Evolutionary conservation across 1,140 invertebrate genomes (phyloP).

Genomic region (Epicauta chinensis): DNA sequence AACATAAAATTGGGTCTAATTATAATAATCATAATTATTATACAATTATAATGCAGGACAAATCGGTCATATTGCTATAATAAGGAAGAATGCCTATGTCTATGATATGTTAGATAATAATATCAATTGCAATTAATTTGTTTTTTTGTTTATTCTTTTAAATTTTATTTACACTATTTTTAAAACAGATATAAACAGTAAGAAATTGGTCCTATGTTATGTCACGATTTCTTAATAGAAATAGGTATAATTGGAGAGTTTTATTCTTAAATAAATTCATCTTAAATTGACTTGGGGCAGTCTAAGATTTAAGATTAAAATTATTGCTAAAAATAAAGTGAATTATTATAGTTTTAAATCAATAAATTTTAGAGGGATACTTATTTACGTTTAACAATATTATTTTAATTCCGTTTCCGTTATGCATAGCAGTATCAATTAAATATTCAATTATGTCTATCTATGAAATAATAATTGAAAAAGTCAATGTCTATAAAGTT

Average conservation of each 20-base stretch:
- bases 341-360: no score
- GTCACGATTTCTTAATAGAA: conserved; percentile 21
- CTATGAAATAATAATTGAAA: no score
- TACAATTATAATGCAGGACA: conserved; percentile 2
- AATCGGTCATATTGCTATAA: conserved; percentile 12
- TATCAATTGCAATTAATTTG: conserved; percentile 6
- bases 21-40: neutral
- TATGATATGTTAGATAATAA: conserved; percentile 28
- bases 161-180: no score
- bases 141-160: conserved; percentile 14
- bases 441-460: conserved; percentile 2
- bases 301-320: conserved; percentile 2
- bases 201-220: conserved; percentile 36
- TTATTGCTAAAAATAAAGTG: conserved; percentile 13
- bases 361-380: no score
- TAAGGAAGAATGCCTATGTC: conserved; percentile 16
- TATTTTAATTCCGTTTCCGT: conserved; percentile 23
- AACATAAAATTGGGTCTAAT: neutral
- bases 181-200: conserved; percentile 28
- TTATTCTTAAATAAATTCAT: neutral
- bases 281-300: neutral
- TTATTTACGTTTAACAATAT: no score
- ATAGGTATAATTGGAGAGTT: neutral
- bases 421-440: conserved; percentile 23
- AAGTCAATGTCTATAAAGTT: no score